Evolutionary conservation across 2,113 vertebrate genomes (phyloP), one percentile per base, ranked within the genome.

Genomic region (Dinomys branickii): DNA sequence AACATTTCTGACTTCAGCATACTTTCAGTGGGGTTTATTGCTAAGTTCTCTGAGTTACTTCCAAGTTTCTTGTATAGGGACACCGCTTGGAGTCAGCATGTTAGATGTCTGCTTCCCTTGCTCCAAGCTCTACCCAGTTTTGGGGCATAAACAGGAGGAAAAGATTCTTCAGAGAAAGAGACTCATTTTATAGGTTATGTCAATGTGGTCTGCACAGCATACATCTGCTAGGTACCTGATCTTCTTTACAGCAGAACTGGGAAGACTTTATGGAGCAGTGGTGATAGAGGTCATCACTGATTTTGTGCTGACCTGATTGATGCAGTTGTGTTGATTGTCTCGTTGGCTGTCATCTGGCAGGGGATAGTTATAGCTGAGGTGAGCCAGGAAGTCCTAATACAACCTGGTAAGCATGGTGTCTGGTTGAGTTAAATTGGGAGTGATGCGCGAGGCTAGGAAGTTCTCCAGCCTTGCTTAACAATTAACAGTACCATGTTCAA

Each of bases 21-120:
- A 41, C 28, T 86, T 88, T 83, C 3, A 87, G 26, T 38, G 83
- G 35, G 13, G n/a, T 61, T 80, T 88, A 30, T 67, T 92, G 82
- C n/a, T 44, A 56, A 95, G 38, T 88, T 91, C n/a, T 16, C 26
- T 16, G 28, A 61, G 30, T 82, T 94, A 38, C 54, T 59, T 90
- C 41, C 30, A 85, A 38, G 33, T 87, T 91, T 96, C 67, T 80
- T 95, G 71, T 16, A 94, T 61, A 71, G 59, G 13, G 86, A 19
- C 73, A 65, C 26, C 54, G 9, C 30, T 81, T 86, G 59, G 38
- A 24, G 63, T 75, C 9, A 9, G 7, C 3, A 16, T 75, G 22
- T 59, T 65, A n/a, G 52, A 3, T 38, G 13, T 71, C 65, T 61
- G 52, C 54, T 83, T 77, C 26, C 4, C 91, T 44, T 85, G n/a